Evolutionary conservation across 2,113 vertebrate species (phyloP), one percentile per base, ranked within the genome.

Genomic region (Urocolius indicus): DNA sequence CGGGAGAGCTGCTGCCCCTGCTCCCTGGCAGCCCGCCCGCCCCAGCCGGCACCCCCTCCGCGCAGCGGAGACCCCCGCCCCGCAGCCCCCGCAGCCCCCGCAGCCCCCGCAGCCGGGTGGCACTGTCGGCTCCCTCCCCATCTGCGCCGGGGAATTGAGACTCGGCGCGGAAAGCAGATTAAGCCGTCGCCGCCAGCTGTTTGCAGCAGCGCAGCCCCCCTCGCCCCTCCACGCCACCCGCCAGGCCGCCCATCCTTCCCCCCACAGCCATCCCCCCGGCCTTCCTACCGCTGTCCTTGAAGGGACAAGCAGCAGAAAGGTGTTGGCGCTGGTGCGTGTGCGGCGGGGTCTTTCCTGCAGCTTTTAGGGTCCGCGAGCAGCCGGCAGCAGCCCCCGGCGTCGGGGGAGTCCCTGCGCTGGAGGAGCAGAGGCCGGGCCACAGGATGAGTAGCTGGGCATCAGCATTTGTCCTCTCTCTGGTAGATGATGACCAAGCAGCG

Each of bases 311-410:
- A 22, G 16, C 62, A 5, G 75, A 21, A 52, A n/a, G 3, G 16
- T 43, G 51, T n/a, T 26, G 32, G 11, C n/a, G n/a, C 36, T 69
- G 36, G 34, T 23, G 20, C 27, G 59, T 12, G 38, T 38, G 27
- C 45, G 26, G 27, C 1, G 0, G 3, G 3, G 54, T 36, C 5
- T 62, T 55, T 68, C 36, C 48, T 20, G 8, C 2, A 0, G 21
- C 16, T 36, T 62, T 48, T 13, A 36, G 32, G 45, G 15, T 41
- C 38, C 38, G 46, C 2, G 1, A 67, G 54, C 66, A 23, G 11
- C 46, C 2, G 0, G 52, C 58, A 49, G 38, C 23, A 30, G 20
- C 12, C 7, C 7, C 32, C 12, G 0, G 23, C 0, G 4, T 11
- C 1, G 2, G 5, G 16, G 30, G 52, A 45, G 23, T 20, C 17